Base-by-base conservation (phyloP, 2,113 vertebrate genomes). In the Megaceryle torquata region DNA sequence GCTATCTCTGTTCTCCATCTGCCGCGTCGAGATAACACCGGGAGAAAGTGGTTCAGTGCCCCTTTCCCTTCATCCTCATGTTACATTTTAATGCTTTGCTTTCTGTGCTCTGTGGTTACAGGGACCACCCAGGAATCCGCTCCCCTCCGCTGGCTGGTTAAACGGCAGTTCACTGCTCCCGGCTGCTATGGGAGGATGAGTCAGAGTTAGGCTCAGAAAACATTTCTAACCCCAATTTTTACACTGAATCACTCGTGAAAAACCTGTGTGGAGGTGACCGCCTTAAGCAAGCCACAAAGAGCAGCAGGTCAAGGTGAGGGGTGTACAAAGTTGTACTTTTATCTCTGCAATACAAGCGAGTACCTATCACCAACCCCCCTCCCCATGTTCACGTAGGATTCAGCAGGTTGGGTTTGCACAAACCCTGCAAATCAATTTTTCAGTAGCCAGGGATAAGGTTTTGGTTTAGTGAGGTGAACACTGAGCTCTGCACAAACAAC, bases 121-220 rank as follows among this genome's bases (percentile, higher is more conserved):
- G 85, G 65, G 97, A 97, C 97, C 97, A 97, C 96, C 97, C 96
- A 97, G 92, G 92, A 86, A 91, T 91, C 90, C 6, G 7, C 70
- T 96, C 94, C 94, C 93, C 92, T 92, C 8, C 11, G 5, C 57
- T 7, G 74, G 15, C 94, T 54, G 84, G 60, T 85, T 90, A 41
- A 85, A 56, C 63, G 17, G 94, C 94, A 85, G 69, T 48, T 91
- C 61, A 20, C 56, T 59, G 67, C 89, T 95, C 82, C 68, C 29
- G 21, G 53, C 11, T 56, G 85, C 86, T 43, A 79, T 44, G 88
- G 76, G 59, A 86, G 65, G 68, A 72, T 93, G 95, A 97, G 46
- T 96, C 95, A 92, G 46, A 54, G 10, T 5, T n/a, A 16, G 50
- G 82, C 64, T 74, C 35, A 82, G 51, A 43, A 72, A 83, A 88